Conservation (phyloP, 2,113 vertebrate species). For the Pterocles gutturalis region DNA sequence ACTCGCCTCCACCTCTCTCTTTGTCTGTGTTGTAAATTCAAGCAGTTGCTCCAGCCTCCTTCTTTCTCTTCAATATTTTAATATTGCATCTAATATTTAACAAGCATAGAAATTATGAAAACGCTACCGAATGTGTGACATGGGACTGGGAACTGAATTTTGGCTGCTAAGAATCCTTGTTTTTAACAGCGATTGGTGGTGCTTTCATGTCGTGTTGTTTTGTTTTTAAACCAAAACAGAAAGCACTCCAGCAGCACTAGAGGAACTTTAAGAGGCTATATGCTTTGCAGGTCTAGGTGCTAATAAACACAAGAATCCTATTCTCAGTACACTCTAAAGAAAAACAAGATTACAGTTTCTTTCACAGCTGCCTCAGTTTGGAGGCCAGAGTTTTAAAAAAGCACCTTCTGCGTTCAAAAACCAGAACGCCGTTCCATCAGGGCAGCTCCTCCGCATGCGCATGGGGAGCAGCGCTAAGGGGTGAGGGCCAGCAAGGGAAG, state of each 20-base stretch:
- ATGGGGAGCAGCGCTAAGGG: background rate
- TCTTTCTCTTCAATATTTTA: conserved; percentile 40
- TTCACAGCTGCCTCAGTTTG: background rate
- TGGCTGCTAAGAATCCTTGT: background rate
- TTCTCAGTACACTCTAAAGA: conserved; percentile 12
- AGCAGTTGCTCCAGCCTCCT: conserved; percentile 16
- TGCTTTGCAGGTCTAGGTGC: conserved; percentile 4
- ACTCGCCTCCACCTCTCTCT: background rate
- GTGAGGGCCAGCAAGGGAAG: conserved; percentile 54
- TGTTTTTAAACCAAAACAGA: background rate
- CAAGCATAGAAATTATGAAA: conserved; percentile 3
- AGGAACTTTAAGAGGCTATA: background rate
- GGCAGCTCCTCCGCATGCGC: conserved; percentile 4
- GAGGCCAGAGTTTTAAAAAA: conserved; percentile 32
- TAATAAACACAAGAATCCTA: background rate
- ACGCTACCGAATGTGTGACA: background rate
- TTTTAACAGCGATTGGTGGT: background rate
- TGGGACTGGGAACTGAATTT: background rate
- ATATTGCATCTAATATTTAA: conserved; percentile 57
- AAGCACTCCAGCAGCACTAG: background rate
- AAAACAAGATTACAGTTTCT: conserved; percentile 32
- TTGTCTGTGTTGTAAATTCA: conserved; percentile 26
- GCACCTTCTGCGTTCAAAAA: conserved; percentile 26
- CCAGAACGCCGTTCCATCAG: conserved; percentile 3
- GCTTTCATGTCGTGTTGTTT: background rate